Evolutionary conservation across 1,140 invertebrate species (phyloP), one percentile per base, ranked within the genome.

Genomic region (Drosophila parabipectinata): DNA sequence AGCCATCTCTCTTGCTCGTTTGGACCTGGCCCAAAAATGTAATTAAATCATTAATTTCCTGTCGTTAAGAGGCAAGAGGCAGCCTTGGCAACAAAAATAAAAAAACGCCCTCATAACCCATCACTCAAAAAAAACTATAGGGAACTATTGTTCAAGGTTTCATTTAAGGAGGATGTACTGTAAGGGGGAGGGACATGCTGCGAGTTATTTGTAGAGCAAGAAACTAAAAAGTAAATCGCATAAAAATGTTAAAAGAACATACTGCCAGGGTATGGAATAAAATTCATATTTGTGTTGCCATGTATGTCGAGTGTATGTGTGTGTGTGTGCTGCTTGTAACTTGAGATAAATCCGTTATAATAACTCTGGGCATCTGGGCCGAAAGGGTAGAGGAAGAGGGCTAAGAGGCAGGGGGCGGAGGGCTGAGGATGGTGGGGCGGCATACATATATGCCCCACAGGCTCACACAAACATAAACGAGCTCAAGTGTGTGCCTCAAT

Each of bases 271-370:
- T 21, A 21, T 21, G 64, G 67, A 87, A 87, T 61, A 50, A 87
- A 81, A 77, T 81, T 10, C 69, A 78, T 76, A 87, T 84, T 66
- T 74, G 60, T 68, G 45, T 75, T 62, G 58, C 44, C 58, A 57
- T 61, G 51, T 45, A 30, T 57, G 47, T 18, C 52, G 24, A 55
- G 30, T 44, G 41, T 44, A 21, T 21, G 21, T 39, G 21, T 54
- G 34, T 50, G 54, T 57, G 54, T 50, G 41, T 59, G 37, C 61
- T 41, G 75, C 61, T 66, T 82, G 81, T 79, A 87, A 87, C 82
- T 82, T 87, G 82, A 87, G 82, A 88, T 87, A 87, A 87, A 87
- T 87, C 82, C 82, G 82, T 87, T 87, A 82, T 83, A 87, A 87
- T 87, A 87, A 82, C 83, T 88, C 82, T 72, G 63, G 57, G 81